Conservation (phyloP, 2,888 invertebrate species). For the Capitulum mitella region DNA sequence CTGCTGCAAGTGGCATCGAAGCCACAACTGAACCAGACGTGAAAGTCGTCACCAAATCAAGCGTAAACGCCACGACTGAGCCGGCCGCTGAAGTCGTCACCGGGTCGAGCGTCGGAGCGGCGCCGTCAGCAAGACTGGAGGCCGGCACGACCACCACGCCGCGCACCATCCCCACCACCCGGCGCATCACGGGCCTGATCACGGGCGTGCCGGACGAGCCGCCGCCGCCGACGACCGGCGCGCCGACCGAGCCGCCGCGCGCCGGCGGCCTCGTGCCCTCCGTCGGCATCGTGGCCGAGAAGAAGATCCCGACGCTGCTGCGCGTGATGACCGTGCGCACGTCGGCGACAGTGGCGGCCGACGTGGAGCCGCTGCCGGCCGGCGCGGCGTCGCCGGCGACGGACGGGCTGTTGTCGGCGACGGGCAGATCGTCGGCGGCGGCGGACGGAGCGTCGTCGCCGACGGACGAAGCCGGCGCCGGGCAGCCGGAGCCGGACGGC, state of each 20-base stretch:
- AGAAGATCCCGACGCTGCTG: constrained; percentile 11
- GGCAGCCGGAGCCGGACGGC: not conserved
- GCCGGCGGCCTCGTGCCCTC: not conserved
- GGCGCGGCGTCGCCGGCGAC: not conserved
- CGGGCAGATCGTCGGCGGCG: too few species aligned
- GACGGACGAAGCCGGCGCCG: not conserved
- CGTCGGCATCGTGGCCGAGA: constrained; percentile 26
- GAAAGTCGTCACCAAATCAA: not conserved
- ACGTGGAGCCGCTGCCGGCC: not conserved
- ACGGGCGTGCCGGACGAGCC: not conserved
- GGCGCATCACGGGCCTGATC: constrained; percentile 19
- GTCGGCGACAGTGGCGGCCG: not conserved
- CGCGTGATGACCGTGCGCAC: not conserved
- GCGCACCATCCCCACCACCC: not conserved
- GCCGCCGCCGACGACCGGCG: not conserved
- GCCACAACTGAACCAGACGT: too few species aligned
- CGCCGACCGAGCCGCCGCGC: not conserved
- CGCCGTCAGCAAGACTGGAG: not conserved
- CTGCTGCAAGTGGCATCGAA: too few species aligned
- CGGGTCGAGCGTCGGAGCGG: not conserved
- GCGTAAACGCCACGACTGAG: not conserved
- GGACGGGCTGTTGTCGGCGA: too few species aligned
- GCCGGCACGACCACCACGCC: not conserved
- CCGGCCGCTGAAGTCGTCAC: not conserved
- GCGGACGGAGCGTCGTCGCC: too few species aligned